Evolutionary conservation across 1,140 invertebrate species (phyloP).

Genomic region (Cotesia glomerata): DNA sequence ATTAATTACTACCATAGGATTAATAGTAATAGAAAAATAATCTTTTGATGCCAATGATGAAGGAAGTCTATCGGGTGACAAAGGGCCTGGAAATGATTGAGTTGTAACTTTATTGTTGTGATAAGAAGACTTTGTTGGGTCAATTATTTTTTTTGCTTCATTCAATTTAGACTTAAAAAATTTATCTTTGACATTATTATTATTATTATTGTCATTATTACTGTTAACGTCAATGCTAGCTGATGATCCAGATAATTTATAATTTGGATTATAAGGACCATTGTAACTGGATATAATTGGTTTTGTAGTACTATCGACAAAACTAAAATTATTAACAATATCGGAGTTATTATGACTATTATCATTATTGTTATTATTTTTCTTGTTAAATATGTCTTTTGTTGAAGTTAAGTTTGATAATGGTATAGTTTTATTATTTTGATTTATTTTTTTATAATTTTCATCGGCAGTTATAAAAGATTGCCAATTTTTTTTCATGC

Average conservation of each 20-base stretch:
- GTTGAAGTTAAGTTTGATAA: no score
- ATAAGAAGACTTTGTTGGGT: conserved; percentile 41
- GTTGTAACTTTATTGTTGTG: conserved; percentile 39
- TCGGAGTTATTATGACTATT: no score
- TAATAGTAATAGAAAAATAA: conserved; percentile 37
- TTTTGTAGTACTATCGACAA: no score
- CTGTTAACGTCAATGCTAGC: conserved; percentile 54
- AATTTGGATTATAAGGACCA: conserved; percentile 61
- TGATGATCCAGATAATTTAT: conserved; percentile 45
- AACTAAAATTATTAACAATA: no score
- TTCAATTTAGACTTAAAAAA: conserved; percentile 42
- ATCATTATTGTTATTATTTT: no score
- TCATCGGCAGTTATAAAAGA: no score
- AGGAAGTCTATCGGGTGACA: conserved; percentile 50
- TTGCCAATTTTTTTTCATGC: no score
- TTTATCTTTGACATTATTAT: conserved; percentile 39
- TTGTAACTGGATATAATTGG: conserved; percentile 41
- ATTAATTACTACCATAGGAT: conserved; percentile 48
- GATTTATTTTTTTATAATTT: no score
- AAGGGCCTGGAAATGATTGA: conserved; percentile 49
- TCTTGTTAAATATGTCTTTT: no score
- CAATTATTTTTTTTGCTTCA: conserved; percentile 54
- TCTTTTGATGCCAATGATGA: conserved; percentile 31
- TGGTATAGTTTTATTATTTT: no score
- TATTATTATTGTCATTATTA: conserved; percentile 38